Evolutionary conservation across 2,888 invertebrate species (phyloP).

Genomic region (Acrocyrtus sp.): DNA sequence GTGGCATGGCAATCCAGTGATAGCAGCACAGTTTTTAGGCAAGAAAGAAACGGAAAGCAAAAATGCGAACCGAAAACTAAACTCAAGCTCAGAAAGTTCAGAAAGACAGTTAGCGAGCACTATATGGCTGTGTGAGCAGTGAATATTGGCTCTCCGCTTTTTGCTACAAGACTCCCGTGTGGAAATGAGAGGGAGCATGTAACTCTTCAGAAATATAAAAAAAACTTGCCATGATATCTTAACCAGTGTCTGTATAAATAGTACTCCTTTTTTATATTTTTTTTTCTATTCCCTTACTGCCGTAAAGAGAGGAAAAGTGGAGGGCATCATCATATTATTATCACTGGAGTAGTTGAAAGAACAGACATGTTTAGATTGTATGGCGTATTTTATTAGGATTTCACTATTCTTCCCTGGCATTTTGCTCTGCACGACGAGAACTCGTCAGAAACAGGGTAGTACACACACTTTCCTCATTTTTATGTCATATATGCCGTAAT

Average conservation of each 20-base stretch:
- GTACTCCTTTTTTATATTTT: neutral
- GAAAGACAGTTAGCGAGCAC: too few species aligned
- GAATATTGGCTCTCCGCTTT: too few species aligned
- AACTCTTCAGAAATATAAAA: too few species aligned
- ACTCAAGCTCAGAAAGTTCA: too few species aligned
- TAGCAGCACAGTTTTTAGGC: too few species aligned
- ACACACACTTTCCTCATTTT: conserved; percentile 36
- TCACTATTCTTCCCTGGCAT: conserved; percentile 49
- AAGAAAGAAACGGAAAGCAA: neutral
- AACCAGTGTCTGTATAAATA: conserved; percentile 2
- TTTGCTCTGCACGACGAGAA: conserved; percentile 46
- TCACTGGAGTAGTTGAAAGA: conserved; percentile 19
- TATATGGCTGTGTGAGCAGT: too few species aligned
- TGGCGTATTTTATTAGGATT: conserved; percentile 49
- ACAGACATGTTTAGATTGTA: conserved; percentile 42
- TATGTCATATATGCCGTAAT: conserved; percentile 26
- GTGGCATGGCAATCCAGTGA: neutral
- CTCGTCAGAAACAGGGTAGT: conserved; percentile 32
- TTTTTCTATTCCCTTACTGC: neutral
- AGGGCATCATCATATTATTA: conserved; percentile 23
- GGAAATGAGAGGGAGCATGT: too few species aligned
- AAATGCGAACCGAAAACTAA: conserved; percentile 3
- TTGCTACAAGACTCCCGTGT: too few species aligned
- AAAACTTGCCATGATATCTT: neutral
- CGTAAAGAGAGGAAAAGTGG: conserved; percentile 3